These are phyloP conservation scores for Parnassius apollo DNA, from an alignment of 2,888 invertebrate species.

Conservation along the genomic window DNA sequence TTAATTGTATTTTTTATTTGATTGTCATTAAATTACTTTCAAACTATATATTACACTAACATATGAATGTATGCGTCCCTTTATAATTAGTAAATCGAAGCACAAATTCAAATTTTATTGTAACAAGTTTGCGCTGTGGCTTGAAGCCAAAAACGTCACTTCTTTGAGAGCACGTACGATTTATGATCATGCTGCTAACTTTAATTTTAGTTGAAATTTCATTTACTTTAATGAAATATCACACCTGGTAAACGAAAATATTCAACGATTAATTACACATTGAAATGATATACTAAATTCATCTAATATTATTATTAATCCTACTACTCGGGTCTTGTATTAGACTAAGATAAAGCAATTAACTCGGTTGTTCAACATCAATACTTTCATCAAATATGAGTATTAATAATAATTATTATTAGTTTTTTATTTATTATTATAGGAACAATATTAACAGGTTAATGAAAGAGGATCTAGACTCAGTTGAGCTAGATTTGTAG, in stretches of 20 bases:
- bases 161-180: slow-evolving; percentile 23
- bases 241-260: too few relatives aligned
- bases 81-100: slow-evolving; percentile 22
- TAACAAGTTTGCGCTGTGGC: slow-evolving; percentile 23
- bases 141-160: slow-evolving; percentile 23
- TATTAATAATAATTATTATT: too few relatives aligned
- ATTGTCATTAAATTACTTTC: too few relatives aligned
- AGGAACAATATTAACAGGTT: too few relatives aligned
- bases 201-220: slow-evolving; percentile 21
- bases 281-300: neutral
- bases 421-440: too few relatives aligned
- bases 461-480: too few relatives aligned
- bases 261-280: neutral
- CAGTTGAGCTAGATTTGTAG: too few relatives aligned
- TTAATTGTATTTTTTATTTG: too few relatives aligned
- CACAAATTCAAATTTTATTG: slow-evolving; percentile 27
- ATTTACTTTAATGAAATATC: slow-evolving; percentile 3
- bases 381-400: too few relatives aligned
- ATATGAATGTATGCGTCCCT: slow-evolving; percentile 1
- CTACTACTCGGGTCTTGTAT: neutral
- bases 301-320: neutral
- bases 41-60: neutral
- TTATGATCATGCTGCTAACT: slow-evolving; percentile 22
- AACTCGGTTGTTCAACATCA: too few relatives aligned
- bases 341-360: too few relatives aligned